phyloP scores from a whole-genome alignment of 2,113 vertebrate genomes.

The Todiramphus saurophagus region DNA sequence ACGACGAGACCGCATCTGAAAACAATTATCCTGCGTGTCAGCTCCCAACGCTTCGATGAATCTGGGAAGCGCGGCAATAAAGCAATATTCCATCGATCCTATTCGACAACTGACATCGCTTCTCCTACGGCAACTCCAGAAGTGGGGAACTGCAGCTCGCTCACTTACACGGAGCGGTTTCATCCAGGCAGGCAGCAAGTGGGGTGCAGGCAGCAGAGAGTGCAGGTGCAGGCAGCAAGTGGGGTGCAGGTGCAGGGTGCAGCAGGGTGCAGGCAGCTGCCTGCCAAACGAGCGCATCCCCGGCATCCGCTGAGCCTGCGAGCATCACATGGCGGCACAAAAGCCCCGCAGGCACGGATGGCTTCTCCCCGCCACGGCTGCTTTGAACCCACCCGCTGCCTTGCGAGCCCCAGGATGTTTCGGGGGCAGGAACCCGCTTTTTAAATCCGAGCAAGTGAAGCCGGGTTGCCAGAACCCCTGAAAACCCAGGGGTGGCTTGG shows the following conservation, averaged over 20 bases:
- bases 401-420: neutral
- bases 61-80: neutral
- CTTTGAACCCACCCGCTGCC: neutral
- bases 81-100: neutral
- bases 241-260: neutral
- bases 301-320: neutral
- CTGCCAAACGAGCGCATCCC: neutral
- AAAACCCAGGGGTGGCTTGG: neutral
- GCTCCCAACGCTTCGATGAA: fast-evolving
- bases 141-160: neutral
- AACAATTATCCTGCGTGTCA: fast-evolving
- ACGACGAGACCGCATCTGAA: fast-evolving
- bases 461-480: neutral
- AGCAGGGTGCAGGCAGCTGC: neutral
- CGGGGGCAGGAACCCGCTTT: neutral
- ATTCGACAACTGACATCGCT: fast-evolving
- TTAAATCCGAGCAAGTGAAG: neutral
- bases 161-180: neutral
- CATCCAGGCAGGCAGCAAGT: neutral
- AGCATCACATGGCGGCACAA: neutral
- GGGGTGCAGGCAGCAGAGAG: neutral
- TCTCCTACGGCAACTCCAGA: neutral
- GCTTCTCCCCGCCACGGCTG: neutral
- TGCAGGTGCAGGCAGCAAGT: neutral
- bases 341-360: neutral